Base-by-base conservation (phyloP, 1,140 invertebrate species). In the Leptinotarsa defecta region DNA sequence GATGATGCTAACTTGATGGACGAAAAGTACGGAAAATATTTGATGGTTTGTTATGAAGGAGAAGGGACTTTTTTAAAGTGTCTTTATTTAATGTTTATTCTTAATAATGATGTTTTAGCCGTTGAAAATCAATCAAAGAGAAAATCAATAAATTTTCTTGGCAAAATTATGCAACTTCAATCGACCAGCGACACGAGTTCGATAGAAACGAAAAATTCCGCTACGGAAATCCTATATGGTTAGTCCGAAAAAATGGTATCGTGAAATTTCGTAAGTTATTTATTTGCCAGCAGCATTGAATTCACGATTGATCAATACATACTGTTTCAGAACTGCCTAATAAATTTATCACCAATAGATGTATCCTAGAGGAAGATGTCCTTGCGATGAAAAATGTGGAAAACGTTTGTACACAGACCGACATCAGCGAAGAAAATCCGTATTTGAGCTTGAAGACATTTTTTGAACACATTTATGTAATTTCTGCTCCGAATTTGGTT, bases 101-200 rank as follows among this genome's bases (percentile, higher is more conserved):
- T n/a, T 0, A 70, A 11, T 57, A n/a, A 69, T 20, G 5, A 65
- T 49, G 1, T 78, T 80, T 74, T 73, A 81, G 79, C 57, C 77
- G 3, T 73, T 81, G n/a, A 76, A 76, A 68, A 75, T 20, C n/a
- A 71, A 63, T 57, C 73, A 24, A n/a, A n/a, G 67, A 78, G 62
- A 80, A 78, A 77, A 48, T 57, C 19, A 62, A 70, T 49, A 78
- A 73, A 73, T 78, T 79, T 77, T 64, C 57, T 20, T 83, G 80
- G 80, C 67, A 68, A 13, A 69, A 77, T 48, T 19, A 8, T 19
- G 52, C 15, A 15, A 5, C 1, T 57, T 11, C 11, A 43, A 17
- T 52, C 61, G 27, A 74, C n/a, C 19, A 62, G 15, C n/a, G 48
- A 34, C n/a, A 52, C 11, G n/a, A 43, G 1, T 61, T 74, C 43